These are phyloP conservation scores for Drosophila mulleri DNA, from an alignment of 2,888 invertebrate genomes.

Conservation along the genomic window DNA sequence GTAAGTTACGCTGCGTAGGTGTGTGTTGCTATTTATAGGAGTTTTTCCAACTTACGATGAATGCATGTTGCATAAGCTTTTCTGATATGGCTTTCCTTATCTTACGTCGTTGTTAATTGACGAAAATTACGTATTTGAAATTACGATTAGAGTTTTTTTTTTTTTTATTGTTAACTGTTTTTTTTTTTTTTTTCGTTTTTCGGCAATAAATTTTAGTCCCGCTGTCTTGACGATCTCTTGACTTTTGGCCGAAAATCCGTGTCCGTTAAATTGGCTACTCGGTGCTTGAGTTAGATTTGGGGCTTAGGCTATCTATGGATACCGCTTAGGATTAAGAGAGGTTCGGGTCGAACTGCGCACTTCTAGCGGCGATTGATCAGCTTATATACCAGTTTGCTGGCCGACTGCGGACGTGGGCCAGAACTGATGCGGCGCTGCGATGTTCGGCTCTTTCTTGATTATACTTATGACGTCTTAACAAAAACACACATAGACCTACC, in stretches of 20 bases:
- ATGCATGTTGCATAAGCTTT: conserved; percentile 55
- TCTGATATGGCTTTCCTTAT: conserved; percentile 10
- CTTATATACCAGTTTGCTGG: conserved; percentile 61
- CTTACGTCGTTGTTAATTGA: conserved; percentile 13
- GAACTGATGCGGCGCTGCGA: conserved; percentile 46
- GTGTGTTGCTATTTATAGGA: conserved; percentile 1
- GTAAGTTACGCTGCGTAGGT: background rate
- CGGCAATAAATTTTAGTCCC: conserved; percentile 7
- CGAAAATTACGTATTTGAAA: conserved; percentile 16
- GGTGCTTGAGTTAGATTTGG: background rate
- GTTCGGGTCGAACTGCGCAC: conserved; percentile 51
- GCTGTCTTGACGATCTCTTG: background rate
- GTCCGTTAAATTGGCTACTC: background rate
- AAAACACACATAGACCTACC: conserved; percentile 33
- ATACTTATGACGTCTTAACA: conserved; percentile 59
- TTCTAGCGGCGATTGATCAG: conserved; percentile 51
- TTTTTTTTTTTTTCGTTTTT: background rate
- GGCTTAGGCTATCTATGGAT: background rate
- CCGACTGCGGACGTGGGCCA: conserved; percentile 29
- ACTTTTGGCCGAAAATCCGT: conserved; percentile 12
- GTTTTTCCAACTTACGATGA: conserved; percentile 57
- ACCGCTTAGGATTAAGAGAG: conserved; percentile 18
- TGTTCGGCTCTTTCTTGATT: conserved; percentile 43
- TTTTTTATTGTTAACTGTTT: background rate
- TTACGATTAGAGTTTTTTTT: background rate